These are phyloP conservation scores for Muscicapa adusta DNA, from an alignment of 2,113 vertebrate species.

Conservation along the genomic window DNA sequence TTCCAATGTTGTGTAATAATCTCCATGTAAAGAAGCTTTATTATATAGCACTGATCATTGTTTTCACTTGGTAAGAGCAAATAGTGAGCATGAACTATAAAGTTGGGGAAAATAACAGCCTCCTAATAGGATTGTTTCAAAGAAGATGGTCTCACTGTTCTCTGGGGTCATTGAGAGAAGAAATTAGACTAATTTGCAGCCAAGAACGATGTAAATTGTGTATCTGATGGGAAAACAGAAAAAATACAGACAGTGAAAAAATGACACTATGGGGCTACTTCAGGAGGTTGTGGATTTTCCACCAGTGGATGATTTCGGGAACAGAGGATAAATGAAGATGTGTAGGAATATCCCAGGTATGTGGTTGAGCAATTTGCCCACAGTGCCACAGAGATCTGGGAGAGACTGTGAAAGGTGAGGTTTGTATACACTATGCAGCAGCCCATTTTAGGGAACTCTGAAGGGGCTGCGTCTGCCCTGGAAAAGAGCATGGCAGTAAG, in stretches of 20 bases:
- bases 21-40: not conserved
- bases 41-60: not conserved
- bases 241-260: not conserved
- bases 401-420: not conserved
- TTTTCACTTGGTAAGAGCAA: not conserved
- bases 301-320: not conserved
- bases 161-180: not conserved
- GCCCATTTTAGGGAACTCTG: not conserved
- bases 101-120: not conserved
- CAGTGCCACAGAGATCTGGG: not conserved
- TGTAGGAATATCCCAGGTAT: not conserved
- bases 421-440: not conserved
- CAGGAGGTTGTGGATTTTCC: not conserved
- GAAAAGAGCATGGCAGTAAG: not conserved
- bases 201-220: not conserved
- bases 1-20: constrained; percentile 1
- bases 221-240: not conserved
- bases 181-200: not conserved
- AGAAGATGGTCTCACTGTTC: not conserved
- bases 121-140: not conserved
- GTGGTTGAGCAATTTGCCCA: not conserved
- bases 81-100: not conserved
- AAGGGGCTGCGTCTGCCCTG: not conserved
- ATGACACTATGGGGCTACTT: not conserved
- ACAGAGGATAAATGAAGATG: not conserved